Evolutionary conservation across 37 sponge, comb jelly and placozoan genomes (phyloP), one percentile per base, ranked within the genome.

Genomic region (Geodia barretti): DNA sequence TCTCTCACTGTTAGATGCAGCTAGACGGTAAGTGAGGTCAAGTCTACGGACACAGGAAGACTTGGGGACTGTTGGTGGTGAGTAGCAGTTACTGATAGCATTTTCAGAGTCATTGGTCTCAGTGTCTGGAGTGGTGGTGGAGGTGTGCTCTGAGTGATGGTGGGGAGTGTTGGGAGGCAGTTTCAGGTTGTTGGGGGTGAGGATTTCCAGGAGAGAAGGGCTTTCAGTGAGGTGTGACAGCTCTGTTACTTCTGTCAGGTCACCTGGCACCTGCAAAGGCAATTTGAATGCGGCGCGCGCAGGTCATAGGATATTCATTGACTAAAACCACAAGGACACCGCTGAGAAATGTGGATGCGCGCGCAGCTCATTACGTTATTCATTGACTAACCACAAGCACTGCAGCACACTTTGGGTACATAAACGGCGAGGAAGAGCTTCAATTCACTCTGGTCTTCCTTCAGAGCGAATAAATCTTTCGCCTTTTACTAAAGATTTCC

Each of bases 401-500:
- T 47, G 11, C 11, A 17, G 54, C 54, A 17, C 54, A 47, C 11
- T 17, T 47, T 7, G 54, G 54, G 11, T 47, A 47, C 14, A 47
- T 47, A 47, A 47, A 47, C 54, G 11, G 54, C 54, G 11, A 17
- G 54, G 11, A 17, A 14, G 11, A 14, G 54, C 14, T 14, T 47
- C 29, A n/a, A 25, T 40, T 62, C 32, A 88, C 83, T 83, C 77
- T 82, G 83, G 89, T 83, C 83, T 88, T 83, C 77, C 79, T 88
- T 83, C 89, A 88, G 74, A 83, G 83, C 89, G 89, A 83, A 88
- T 88, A 88, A 88, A 88, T 88, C 89, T 88, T 88, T 88, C 89
- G 89, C 89, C 89, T 88, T 88, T 88, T 88, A 88, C 89, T 88
- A 88, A 88, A 88, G 89, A 88, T 88, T 88, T 88, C 89, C 89